Conservation (phyloP, 2,888 invertebrate genomes). For the Prosapia bicincta region DNA sequence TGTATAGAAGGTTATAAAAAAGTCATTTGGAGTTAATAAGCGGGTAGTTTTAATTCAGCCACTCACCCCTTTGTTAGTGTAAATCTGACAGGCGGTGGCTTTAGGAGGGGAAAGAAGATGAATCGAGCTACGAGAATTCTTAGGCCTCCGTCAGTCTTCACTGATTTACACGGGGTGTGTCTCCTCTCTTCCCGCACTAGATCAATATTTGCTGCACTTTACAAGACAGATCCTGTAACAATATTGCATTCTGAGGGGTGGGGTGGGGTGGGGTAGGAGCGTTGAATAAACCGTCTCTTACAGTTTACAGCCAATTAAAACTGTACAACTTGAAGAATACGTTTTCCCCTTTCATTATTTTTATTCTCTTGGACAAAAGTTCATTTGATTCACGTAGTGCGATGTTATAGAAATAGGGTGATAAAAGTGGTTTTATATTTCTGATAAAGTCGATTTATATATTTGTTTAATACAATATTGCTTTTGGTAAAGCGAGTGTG, state of each 20-base stretch:
- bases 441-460: too few relatives aligned
- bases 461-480: too few relatives aligned
- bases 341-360: not conserved
- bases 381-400: not conserved
- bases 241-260: not conserved
- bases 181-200: not conserved
- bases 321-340: not conserved
- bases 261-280: not conserved
- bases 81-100: not conserved
- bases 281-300: not conserved
- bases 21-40: conserved; percentile 28
- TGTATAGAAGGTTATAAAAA: conserved; percentile 23
- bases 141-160: not conserved
- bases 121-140: not conserved
- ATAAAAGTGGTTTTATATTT: too few relatives aligned
- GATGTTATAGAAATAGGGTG: too few relatives aligned
- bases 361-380: not conserved
- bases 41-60: conserved; percentile 16
- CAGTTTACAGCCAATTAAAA: not conserved
- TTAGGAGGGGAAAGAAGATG: not conserved
- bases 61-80: conserved; percentile 2
- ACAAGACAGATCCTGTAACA: not conserved
- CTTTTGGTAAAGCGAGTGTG: too few relatives aligned
- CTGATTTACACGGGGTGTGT: not conserved
- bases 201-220: conserved; percentile 2